phyloP scores from a whole-genome alignment of 1,140 invertebrate genomes.

The Heliconius congener region DNA sequence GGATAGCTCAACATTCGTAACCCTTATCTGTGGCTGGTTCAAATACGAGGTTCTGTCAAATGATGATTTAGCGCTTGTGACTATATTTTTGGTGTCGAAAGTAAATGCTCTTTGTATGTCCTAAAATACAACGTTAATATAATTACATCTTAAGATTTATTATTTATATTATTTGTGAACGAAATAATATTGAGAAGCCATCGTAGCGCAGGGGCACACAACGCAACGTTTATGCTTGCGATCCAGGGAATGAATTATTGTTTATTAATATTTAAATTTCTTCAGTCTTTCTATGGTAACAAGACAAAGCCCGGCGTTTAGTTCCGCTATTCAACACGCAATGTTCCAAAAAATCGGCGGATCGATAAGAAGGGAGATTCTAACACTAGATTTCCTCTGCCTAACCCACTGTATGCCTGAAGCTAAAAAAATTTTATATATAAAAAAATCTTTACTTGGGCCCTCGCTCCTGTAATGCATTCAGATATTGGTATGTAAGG shows the following conservation, averaged over 20 bases:
- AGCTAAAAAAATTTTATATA: too few relatives aligned
- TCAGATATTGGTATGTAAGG: constrained; percentile 93
- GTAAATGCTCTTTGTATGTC: constrained; percentile 57
- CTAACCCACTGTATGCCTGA: too few relatives aligned
- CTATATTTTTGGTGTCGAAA: constrained; percentile 63
- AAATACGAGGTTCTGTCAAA: constrained; percentile 53
- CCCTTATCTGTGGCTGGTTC: constrained; percentile 63
- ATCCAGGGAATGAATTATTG: too few relatives aligned
- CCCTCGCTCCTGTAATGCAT: constrained; percentile 91
- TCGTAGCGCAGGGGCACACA: too few relatives aligned
- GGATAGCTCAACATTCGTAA: constrained; percentile 61
- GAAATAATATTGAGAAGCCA: background rate
- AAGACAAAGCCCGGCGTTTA: too few relatives aligned
- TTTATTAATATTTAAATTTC: too few relatives aligned
- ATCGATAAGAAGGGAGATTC: too few relatives aligned
- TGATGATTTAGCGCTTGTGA: constrained; percentile 48
- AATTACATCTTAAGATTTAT: background rate
- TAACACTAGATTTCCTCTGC: too few relatives aligned
- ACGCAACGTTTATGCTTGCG: too few relatives aligned
- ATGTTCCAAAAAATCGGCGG: too few relatives aligned
- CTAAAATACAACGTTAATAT: constrained; percentile 34
- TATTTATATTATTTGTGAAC: background rate
- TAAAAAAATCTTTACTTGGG: constrained; percentile 48
- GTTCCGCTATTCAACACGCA: too few relatives aligned
- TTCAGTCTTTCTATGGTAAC: too few relatives aligned